Evolutionary conservation across 2,888 invertebrate genomes (phyloP).

Genomic region (Chrysolina oricalcia): DNA sequence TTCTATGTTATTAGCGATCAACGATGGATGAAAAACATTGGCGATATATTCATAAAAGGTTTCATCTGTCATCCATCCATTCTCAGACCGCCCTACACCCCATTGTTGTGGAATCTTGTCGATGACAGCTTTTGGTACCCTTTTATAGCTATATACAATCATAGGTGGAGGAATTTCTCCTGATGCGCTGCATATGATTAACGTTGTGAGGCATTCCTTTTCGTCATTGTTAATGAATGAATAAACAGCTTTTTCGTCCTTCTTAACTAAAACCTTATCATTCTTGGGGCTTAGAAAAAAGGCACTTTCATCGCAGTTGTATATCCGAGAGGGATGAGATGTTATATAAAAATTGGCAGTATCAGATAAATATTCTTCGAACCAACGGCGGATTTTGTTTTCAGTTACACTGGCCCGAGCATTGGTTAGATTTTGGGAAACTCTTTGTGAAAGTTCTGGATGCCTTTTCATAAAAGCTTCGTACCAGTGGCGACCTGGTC

Average conservation of each 20-base stretch:
- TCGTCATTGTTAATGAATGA: constrained; percentile 45
- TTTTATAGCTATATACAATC: too few relatives aligned
- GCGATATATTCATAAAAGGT: constrained; percentile 69
- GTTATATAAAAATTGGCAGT: constrained; percentile 24
- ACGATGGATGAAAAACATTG: constrained; percentile 61
- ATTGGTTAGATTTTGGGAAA: background rate
- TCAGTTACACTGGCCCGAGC: background rate
- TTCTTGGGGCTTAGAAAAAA: constrained; percentile 49
- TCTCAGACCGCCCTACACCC: constrained; percentile 66
- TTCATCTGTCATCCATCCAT: too few relatives aligned
- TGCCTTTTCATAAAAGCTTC: background rate
- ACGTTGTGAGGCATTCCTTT: constrained; percentile 32
- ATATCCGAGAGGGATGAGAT: constrained; percentile 33
- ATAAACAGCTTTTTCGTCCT: constrained; percentile 47
- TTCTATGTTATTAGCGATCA: constrained; percentile 14
- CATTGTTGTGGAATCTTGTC: constrained; percentile 52
- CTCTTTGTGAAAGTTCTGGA: background rate
- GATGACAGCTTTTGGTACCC: too few relatives aligned
- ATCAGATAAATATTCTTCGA: constrained; percentile 1
- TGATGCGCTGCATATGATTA: constrained; percentile 56
- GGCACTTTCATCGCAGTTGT: constrained; percentile 51
- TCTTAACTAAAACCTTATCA: constrained; percentile 48
- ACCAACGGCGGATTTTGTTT: constrained; percentile 14
- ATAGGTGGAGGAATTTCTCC: too few relatives aligned
- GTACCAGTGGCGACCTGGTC: too few relatives aligned